Conservation (phyloP, 2,113 vertebrate species). For the Arenaria interpres region DNA sequence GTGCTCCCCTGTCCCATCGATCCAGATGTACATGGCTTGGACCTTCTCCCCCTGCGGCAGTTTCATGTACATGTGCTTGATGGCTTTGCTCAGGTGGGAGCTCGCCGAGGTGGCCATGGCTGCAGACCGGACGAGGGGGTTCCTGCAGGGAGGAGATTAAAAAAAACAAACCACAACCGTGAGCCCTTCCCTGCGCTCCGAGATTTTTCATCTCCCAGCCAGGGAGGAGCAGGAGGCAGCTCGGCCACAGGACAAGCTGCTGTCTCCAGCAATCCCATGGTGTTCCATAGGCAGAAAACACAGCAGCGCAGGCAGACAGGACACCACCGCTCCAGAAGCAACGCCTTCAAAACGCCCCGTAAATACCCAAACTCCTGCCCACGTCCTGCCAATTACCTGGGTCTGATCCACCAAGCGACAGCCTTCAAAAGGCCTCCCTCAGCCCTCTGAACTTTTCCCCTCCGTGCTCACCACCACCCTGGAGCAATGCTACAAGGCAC, state of each 20-base stretch:
- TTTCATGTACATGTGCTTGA: slow-evolving; percentile 91
- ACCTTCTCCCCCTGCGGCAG: slow-evolving; percentile 90
- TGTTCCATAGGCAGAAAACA: background rate
- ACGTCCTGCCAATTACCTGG: background rate
- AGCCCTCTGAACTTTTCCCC: background rate
- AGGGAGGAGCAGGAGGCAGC: background rate
- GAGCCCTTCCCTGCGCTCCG: background rate
- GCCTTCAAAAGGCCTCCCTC: background rate
- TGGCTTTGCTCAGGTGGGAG: slow-evolving; percentile 86
- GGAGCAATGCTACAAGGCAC: background rate
- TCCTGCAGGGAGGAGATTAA: slow-evolving; percentile 39
- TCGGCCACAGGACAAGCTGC: background rate
- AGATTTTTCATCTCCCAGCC: background rate
- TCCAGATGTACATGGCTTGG: slow-evolving; percentile 95
- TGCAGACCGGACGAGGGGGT: slow-evolving; percentile 17
- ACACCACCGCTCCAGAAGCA: background rate
- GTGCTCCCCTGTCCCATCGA: slow-evolving; percentile 90
- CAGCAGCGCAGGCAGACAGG: background rate
- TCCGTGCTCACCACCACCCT: fast-evolving
- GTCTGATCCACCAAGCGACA: background rate
- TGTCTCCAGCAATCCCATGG: background rate
- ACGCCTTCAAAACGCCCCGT: background rate
- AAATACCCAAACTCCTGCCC: background rate
- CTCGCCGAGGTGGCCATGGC: slow-evolving; percentile 91
- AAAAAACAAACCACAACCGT: background rate